Percentiles rank a stretch among this genome's conserved stretches.
phyloP scores from a whole-genome alignment of 1,140 invertebrate genomes.

The Drosophila gunungcola region DNA sequence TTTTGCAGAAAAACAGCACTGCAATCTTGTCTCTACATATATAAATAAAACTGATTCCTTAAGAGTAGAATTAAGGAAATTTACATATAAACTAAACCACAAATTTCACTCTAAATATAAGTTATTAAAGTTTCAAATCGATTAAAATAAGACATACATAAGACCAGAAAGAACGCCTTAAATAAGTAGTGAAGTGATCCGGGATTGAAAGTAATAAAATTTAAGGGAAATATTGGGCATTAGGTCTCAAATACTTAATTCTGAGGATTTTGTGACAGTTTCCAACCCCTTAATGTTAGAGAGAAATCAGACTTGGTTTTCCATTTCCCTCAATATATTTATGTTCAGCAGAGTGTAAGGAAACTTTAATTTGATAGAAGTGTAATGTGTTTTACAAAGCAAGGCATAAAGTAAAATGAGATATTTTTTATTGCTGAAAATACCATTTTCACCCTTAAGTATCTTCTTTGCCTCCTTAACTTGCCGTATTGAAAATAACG shows the following conservation, averaged over 20 bases:
- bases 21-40: too few relatives aligned
- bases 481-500: background rate
- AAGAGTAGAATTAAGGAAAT: too few relatives aligned
- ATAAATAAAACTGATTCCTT: too few relatives aligned
- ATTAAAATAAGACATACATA: background rate
- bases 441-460: background rate
- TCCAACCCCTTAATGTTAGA: conserved; percentile 18
- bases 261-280: conserved; percentile 11
- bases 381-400: background rate
- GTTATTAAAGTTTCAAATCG: too few relatives aligned
- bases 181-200: background rate
- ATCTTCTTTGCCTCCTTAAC: background rate
- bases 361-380: conserved; percentile 24
- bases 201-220: background rate
- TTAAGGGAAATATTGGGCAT: background rate
- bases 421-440: background rate
- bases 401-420: background rate
- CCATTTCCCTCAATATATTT: conserved; percentile 1
- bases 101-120: background rate
- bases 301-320: background rate
- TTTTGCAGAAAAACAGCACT: too few relatives aligned
- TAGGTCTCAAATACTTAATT: conserved; percentile 18
- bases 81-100: too few relatives aligned
- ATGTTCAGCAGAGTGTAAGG: conserved; percentile 15
- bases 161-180: background rate